Base-by-base conservation (phyloP, 2,888 invertebrate species). In the Oligia strigilis region DNA sequence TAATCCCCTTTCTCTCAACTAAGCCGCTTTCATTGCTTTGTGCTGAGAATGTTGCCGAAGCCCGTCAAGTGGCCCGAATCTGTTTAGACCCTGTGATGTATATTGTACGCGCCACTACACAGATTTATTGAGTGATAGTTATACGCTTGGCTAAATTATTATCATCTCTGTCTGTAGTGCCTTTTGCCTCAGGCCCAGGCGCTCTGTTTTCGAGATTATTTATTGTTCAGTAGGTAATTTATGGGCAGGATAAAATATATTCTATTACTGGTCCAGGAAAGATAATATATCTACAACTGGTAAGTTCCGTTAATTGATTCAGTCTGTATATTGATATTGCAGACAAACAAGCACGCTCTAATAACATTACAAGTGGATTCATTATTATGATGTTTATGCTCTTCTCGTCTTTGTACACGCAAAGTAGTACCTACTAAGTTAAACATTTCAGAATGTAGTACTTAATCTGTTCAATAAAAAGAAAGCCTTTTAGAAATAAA, bases 11-110 rank as follows among this genome's bases (percentile, higher is more conserved):
- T 95, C 94, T 95, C 94, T 93, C 91, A 92, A 90, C 93, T 96
- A 95, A 96, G 96, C 96, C 93, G 95, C 95, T 96, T 96, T 95
- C 95, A 95, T 95, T 94, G 96, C 95, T 95, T 95, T 95, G 95
- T 94, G 93, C 93, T 92, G 94, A 94, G 94, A 94, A 93, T 93
- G 93, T 93, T 92, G 92, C 94, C 91, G 94, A 95, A 94, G 94
- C 94, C 95, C 92, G 93, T 95, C 96, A 96, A 96, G 94, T 95
- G 94, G 89, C 91, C 93, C 91, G 94, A 96, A 95, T 96, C 95
- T 95, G 94, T 95, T 94, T 94, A 85, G 86, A 69, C 81, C 81
- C 80, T 86, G 83, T 87, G 89, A 88, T 81, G 87, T 87, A 83
- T 81, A 86, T 83, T 85, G 80, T 85, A 81, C 83, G 85, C 82